A percentile compares a stretch with the other conserved stretches of the same genome.
These are phyloP conservation scores for Sciurus niger DNA, from an alignment of 2,113 vertebrate species.

Conservation along the genomic window DNA sequence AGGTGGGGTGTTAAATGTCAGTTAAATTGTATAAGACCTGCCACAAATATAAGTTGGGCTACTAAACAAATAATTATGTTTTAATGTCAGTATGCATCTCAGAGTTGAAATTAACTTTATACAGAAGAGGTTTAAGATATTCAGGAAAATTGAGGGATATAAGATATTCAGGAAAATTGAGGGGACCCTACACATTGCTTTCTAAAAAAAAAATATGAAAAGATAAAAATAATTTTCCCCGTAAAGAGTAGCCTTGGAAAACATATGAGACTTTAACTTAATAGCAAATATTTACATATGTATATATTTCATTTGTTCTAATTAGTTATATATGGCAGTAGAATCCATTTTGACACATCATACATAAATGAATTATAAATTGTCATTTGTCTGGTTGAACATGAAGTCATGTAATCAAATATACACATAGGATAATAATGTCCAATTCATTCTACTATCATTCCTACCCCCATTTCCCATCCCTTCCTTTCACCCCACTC, in stretches of 20 bases:
- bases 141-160: neutral
- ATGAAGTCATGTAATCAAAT: no score
- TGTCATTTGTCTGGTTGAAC: no score
- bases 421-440: no score
- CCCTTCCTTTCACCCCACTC: no score
- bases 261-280: neutral
- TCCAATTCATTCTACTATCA: no score
- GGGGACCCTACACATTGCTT: neutral
- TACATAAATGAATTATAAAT: no score
- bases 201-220: neutral
- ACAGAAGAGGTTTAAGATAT: neutral
- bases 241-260: neutral
- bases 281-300: no score
- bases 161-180: no score
- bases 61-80: neutral
- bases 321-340: no score
- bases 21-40: neutral
- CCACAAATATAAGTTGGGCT: neutral
- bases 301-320: no score
- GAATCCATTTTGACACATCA: no score
- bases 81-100: neutral
- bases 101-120: neutral
- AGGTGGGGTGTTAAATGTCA: neutral
- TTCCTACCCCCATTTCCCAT: no score
- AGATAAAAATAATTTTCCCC: neutral